phyloP scores from a whole-genome alignment of 2,797 vertebrate genomes.

The Pangasius sanitwongsei region DNA sequence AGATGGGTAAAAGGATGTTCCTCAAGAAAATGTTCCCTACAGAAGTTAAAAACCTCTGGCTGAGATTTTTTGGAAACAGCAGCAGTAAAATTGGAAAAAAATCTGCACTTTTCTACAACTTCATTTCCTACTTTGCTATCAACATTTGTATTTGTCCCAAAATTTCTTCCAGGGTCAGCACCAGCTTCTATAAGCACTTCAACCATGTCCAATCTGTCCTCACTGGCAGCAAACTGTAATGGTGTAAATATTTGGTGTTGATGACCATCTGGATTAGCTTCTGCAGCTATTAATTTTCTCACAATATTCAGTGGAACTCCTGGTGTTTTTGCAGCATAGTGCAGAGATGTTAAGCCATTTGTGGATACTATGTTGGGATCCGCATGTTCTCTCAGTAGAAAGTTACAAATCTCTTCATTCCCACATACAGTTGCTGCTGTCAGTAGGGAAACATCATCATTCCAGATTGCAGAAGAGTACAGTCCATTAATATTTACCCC shows the following conservation, averaged over 20 bases:
- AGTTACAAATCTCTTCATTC: slow-evolving; percentile 41
- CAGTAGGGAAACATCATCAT: slow-evolving; percentile 55
- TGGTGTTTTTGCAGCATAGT: slow-evolving; percentile 45
- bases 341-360: neutral
- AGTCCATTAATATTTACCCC: slow-evolving; percentile 25
- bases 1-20: slow-evolving; percentile 44
- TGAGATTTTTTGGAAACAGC: accelerated
- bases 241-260: neutral
- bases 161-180: neutral
- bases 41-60: slow-evolving; percentile 44
- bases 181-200: slow-evolving; percentile 52
- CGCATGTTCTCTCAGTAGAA: slow-evolving; percentile 38
- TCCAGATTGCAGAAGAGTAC: slow-evolving; percentile 46
- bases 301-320: slow-evolving; percentile 47
- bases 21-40: slow-evolving; percentile 52
- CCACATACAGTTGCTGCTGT: slow-evolving; percentile 59
- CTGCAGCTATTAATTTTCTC: slow-evolving; percentile 53
- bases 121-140: slow-evolving; percentile 53
- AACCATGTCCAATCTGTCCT: slow-evolving; percentile 49
- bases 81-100: slow-evolving; percentile 16
- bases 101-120: neutral
- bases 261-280: slow-evolving; percentile 49
- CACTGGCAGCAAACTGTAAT: slow-evolving; percentile 43
- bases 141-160: accelerated
- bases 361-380: slow-evolving; percentile 36